These are phyloP conservation scores for Apeira syringaria DNA, from an alignment of 2,888 invertebrate genomes.

Conservation along the genomic window DNA sequence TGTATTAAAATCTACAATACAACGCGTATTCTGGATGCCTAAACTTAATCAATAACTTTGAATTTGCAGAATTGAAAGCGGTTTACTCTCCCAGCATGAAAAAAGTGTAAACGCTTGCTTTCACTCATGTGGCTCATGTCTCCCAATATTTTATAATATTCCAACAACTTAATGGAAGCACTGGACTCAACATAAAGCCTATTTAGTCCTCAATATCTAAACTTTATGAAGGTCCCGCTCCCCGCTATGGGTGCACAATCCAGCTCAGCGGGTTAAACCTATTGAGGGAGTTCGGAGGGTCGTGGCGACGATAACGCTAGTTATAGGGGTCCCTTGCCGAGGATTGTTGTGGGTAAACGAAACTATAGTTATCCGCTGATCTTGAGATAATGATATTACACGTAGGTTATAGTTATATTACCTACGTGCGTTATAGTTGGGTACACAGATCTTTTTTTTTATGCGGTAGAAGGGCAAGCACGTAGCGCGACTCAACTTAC, in stretches of 20 bases:
- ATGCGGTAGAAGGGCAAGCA: too few relatives aligned
- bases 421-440: too few relatives aligned
- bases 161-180: background rate
- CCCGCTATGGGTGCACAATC: background rate
- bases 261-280: background rate
- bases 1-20: too few relatives aligned
- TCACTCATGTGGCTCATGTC: background rate
- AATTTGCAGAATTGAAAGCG: too few relatives aligned
- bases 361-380: background rate
- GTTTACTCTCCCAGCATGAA: too few relatives aligned
- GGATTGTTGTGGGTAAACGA: background rate
- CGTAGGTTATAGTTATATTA: too few relatives aligned
- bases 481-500: too few relatives aligned
- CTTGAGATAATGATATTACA: background rate
- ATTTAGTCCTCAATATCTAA: conserved; percentile 4
- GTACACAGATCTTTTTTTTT: too few relatives aligned
- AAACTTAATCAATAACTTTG: too few relatives aligned
- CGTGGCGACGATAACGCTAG: conserved; percentile 5
- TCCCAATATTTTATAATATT: conserved; percentile 4
- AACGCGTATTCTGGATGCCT: too few relatives aligned
- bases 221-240: conserved; percentile 6
- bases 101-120: too few relatives aligned
- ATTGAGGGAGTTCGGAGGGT: conserved; percentile 2
- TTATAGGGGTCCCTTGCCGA: conserved; percentile 1
- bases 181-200: conserved; percentile 3